A percentile compares a stretch with the other conserved stretches of the same genome.
Conservation (phyloP, 2,113 vertebrate species). For the Clarias magur region DNA sequence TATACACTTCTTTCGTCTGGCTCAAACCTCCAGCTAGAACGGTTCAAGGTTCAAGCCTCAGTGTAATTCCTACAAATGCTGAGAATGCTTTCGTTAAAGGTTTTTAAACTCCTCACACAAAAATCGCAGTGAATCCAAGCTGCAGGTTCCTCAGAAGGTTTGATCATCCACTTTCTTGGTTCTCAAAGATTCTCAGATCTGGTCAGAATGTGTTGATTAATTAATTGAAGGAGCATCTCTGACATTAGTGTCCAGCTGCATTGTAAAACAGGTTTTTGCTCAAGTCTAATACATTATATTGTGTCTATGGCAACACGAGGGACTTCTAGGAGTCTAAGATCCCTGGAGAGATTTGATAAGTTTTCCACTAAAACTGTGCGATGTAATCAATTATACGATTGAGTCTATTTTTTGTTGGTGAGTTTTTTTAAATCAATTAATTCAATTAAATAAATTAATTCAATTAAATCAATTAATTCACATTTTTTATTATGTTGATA, state of each 20-base stretch:
- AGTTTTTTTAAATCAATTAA: too few species aligned
- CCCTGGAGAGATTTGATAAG: too few species aligned
- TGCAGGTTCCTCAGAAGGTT: not conserved
- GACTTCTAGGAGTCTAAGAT: not conserved
- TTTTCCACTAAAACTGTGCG: too few species aligned
- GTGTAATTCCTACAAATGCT: slow-evolving; percentile 23
- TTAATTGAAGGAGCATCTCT: not conserved
- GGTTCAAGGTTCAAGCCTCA: slow-evolving; percentile 6
- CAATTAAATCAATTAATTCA: too few species aligned
- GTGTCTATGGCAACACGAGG: not conserved
- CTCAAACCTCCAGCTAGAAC: slow-evolving; percentile 12
- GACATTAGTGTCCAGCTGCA: not conserved
- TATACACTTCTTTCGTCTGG: not conserved
- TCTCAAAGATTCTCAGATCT: not conserved
- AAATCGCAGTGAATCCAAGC: not conserved
- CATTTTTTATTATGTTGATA: too few species aligned
- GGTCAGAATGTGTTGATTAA: not conserved
- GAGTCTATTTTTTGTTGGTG: too few species aligned
- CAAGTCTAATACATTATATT: too few species aligned
- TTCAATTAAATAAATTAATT: too few species aligned
- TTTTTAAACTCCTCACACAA: not conserved
- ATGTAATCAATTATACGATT: too few species aligned
- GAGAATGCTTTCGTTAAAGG: slow-evolving; percentile 14
- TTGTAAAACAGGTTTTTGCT: not conserved
- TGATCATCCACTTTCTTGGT: not conserved